A percentile compares a stretch with the other conserved stretches of the same genome.
Evolutionary conservation across 2,888 invertebrate species (phyloP).

Genomic region (Cerceris rybyensis): DNA sequence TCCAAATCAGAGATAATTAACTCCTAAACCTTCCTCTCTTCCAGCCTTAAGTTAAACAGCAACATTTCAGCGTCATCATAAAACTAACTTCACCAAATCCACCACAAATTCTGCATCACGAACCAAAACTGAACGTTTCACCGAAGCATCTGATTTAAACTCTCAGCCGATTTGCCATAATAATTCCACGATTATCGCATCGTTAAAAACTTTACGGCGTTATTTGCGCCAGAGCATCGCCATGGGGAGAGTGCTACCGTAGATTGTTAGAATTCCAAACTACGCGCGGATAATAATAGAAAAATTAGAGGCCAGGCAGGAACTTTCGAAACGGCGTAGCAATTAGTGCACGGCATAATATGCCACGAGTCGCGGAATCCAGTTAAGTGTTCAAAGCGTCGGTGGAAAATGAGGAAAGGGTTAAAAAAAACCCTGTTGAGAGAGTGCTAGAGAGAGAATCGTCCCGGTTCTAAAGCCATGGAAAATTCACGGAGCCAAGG

Average conservation of each 20-base stretch:
- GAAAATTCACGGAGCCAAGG: slow-evolving; percentile 40
- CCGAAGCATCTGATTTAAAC: no score
- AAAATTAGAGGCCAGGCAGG: slow-evolving; percentile 14
- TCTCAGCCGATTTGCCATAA: no score
- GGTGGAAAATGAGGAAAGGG: neutral
- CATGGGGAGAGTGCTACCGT: neutral
- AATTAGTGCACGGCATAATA: slow-evolving; percentile 46
- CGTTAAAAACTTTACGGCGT: no score
- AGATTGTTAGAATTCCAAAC: neutral
- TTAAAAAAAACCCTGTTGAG: slow-evolving; percentile 7
- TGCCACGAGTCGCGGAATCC: slow-evolving; percentile 30
- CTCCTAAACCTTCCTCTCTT: no score
- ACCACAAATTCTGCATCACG: no score
- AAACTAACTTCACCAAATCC: no score
- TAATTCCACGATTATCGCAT: no score
- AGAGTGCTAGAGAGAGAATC: slow-evolving; percentile 26
- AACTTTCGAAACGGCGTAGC: slow-evolving; percentile 41
- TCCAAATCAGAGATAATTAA: no score
- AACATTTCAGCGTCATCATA: no score
- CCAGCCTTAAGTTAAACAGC: no score
- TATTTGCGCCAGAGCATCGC: no score
- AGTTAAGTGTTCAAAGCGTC: slow-evolving; percentile 43
- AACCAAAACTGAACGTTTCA: no score
- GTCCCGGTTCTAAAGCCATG: slow-evolving; percentile 20
- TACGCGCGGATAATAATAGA: neutral